Evolutionary conservation across 2,888 invertebrate genomes (phyloP), one percentile per base, ranked within the genome.

Genomic region (Andrena dorsata): DNA sequence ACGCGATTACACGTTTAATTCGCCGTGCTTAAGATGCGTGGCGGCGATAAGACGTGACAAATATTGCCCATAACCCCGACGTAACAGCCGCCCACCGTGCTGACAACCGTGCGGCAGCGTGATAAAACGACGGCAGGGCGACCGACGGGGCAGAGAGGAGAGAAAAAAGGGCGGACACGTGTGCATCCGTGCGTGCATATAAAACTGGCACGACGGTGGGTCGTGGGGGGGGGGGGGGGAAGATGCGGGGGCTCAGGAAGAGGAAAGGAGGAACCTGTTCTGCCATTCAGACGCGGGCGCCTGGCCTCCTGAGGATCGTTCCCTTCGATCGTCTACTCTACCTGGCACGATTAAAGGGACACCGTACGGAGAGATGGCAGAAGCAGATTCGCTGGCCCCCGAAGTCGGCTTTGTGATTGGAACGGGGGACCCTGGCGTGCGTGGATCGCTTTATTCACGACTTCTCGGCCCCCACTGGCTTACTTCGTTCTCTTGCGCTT

Each of bases 31-130:
- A 86, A 92, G 93, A 93, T 93, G 90, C 90, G 90, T 78, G 82
- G 73, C 71, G 81, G 82, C 88, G 93, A 93, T 93, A 92, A 92
- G 89, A 88, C 89, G 90, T 92, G 93, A 93, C 92, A 92, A 93
- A 93, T 93, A 93, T 92, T 92, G 88, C 83, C 91, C 91, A 91
- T 92, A 92, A 93, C 88, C 83, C 76, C 73, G 84, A 51, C 81
- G 63, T 86, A 83, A 84, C 77, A 86, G 84, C 83, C 82, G 85
- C 84, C 83, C 82, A 85, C 87, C 81, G 83, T 69, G 87, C 85
- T 90, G 90, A 90, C 89, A 87, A 84, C 84, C 83, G 83, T 66
- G 84, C 85, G 65, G 76, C 61, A 63, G 32, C 73, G 69, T 30
- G 76, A 81, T 83, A 80, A 84, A 78, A 71, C 74, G 73, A 66